Base-by-base conservation (phyloP, 1,140 invertebrate species). In the Asobara japonica region DNA sequence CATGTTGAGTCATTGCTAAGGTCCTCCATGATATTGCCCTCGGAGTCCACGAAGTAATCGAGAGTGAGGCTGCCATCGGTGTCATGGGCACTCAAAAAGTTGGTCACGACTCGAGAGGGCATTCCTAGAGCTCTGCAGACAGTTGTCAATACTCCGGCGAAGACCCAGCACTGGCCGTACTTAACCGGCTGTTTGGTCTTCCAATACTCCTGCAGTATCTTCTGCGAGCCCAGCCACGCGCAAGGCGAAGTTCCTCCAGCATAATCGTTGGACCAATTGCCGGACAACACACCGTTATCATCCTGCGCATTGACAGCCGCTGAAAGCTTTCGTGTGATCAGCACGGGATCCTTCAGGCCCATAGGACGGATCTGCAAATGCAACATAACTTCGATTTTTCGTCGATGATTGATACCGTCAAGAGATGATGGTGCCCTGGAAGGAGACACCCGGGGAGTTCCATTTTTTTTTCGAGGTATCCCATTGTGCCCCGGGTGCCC, bases 131-230 rank as follows among this genome's bases (percentile, higher is more conserved):
- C 90, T 80, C 96, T 89, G 79, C 95, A 95, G 81, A 97, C 94
- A 90, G 95, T 96, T 0, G 95, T 94, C 22, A 96, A 82, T 4
- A 97, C 93, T 6, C 95, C 96, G 16, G 96, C 91, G 82, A 97
- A 98, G 0, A 98, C 95, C 96, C 96, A 98, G 80, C 96, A 98
- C 78, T 98, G 97, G 0, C 94, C 97, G 80, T 94, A 98, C 83
- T 96, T 96, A 0, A 98, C 96, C 0, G 96, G 93, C 77, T 93
- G 93, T 74, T 93, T 94, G n/a, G 91, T 95, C 69, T 91, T 91
- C 77, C 93, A 93, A 85, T 92, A 98, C 79, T 95, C 89, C 80
- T 97, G 94, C 0, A 98, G 84, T 73, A 98, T 98, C 62, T 92
- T 91, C 30, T 92, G 89, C 38, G 95, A 96, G 0, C 95, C 96